These are phyloP conservation scores for Falco berigora DNA, from an alignment of 2,797 vertebrate species.

Conservation along the genomic window DNA sequence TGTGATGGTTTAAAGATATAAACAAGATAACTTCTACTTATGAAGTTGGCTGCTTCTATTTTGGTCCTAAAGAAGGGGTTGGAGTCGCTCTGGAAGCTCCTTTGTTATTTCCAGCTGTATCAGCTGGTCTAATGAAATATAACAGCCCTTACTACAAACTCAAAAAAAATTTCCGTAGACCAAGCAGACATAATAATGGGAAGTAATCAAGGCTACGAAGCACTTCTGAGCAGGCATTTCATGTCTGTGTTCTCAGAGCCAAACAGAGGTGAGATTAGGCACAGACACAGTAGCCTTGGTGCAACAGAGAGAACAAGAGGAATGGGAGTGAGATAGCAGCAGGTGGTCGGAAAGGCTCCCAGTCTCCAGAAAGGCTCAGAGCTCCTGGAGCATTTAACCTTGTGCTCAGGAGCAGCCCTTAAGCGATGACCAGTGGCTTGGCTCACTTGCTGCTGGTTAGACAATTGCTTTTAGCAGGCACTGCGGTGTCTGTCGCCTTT, in stretches of 20 bases:
- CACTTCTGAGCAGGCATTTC: background rate
- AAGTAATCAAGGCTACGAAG: background rate
- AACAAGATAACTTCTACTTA: background rate
- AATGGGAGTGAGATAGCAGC: background rate
- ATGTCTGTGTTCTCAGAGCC: background rate
- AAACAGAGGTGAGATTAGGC: background rate
- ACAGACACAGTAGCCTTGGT: background rate
- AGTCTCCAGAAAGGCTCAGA: background rate
- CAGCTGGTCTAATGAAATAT: background rate
- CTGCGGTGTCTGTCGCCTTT: background rate
- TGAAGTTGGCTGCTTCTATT: background rate
- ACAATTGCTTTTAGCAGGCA: background rate
- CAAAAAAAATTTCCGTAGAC: background rate
- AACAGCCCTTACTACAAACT: background rate
- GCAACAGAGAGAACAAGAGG: background rate
- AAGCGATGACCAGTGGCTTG: background rate
- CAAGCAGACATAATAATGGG: background rate
- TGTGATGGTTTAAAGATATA: background rate
- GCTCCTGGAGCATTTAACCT: background rate
- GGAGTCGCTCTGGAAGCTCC: background rate
- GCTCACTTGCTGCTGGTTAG: background rate
- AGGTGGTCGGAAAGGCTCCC: background rate
- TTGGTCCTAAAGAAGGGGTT: background rate
- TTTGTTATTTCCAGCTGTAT: background rate
- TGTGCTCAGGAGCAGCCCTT: background rate